A percentile compares a stretch with the other conserved stretches of the same genome.
These are phyloP conservation scores for Thunnus albacares DNA, from an alignment of 2,797 vertebrate species.

Conservation along the genomic window DNA sequence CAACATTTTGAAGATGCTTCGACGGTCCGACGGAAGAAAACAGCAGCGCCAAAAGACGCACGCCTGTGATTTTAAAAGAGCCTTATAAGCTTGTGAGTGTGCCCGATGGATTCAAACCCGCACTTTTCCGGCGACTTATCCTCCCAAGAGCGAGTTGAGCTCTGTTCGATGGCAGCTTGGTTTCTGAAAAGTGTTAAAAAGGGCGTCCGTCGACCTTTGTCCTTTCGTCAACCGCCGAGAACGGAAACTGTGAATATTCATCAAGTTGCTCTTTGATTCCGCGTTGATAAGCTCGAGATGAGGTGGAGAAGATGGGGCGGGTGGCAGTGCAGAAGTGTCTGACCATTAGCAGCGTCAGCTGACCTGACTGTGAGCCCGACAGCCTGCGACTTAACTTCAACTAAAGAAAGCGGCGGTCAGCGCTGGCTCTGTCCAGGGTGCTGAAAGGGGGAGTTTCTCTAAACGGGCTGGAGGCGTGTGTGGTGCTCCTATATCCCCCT, in stretches of 20 bases:
- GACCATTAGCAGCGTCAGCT: slow-evolving; percentile 75
- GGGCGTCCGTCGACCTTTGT: slow-evolving; percentile 24
- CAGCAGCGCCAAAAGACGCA: not conserved
- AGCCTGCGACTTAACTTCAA: slow-evolving; percentile 37
- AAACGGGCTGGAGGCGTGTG: slow-evolving; percentile 66
- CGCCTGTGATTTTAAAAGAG: not conserved
- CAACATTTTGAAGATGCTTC: slow-evolving; percentile 80
- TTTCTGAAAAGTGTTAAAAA: slow-evolving; percentile 40
- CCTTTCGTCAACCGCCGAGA: slow-evolving; percentile 40
- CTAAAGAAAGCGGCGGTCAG: slow-evolving; percentile 41
- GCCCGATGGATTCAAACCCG: not conserved
- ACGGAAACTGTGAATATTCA: slow-evolving; percentile 68
- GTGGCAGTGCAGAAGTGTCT: slow-evolving; percentile 36
- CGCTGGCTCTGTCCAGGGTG: slow-evolving; percentile 87
- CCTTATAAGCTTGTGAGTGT: not conserved
- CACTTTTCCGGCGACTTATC: slow-evolving; percentile 52
- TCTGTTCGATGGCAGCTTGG: slow-evolving; percentile 15
- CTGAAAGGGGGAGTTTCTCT: slow-evolving; percentile 83
- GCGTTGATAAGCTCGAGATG: slow-evolving; percentile 40
- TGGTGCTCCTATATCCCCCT: slow-evolving; percentile 38
- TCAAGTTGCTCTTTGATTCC: slow-evolving; percentile 73
- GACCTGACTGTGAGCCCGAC: slow-evolving; percentile 67
- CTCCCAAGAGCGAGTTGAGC: slow-evolving; percentile 38
- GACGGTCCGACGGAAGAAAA: slow-evolving; percentile 8
- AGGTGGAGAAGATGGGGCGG: slow-evolving; percentile 31